Evolutionary conservation across 2,888 invertebrate species (phyloP).

Genomic region (Baronia brevicornis): DNA sequence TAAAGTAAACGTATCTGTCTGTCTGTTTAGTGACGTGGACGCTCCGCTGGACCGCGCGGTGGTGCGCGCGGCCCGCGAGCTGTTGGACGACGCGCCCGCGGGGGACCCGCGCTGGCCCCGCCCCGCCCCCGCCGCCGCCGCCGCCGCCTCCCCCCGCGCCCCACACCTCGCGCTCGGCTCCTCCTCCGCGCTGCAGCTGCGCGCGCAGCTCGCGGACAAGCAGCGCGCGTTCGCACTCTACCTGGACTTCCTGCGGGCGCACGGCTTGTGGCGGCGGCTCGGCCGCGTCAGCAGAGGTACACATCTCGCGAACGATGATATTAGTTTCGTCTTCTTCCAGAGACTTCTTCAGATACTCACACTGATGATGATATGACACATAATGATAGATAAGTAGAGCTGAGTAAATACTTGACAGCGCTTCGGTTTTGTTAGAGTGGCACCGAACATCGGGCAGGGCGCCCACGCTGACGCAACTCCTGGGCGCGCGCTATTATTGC

Average conservation of each 20-base stretch:
- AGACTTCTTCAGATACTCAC: too few relatives aligned
- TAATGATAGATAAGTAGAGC: too few relatives aligned
- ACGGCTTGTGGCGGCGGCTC: conserved; percentile 80
- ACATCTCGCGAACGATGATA: not conserved
- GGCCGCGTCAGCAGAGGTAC: conserved; percentile 37
- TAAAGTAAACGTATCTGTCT: too few relatives aligned
- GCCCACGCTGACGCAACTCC: too few relatives aligned
- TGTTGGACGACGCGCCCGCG: conserved; percentile 91
- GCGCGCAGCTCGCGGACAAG: conserved; percentile 91
- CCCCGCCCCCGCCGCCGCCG: conserved; percentile 33
- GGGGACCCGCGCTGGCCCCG: conserved; percentile 81
- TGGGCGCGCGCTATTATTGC: too few relatives aligned
- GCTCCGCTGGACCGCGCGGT: conserved; percentile 52
- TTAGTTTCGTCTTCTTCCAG: not conserved
- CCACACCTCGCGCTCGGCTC: conserved; percentile 77
- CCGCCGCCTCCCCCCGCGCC: conserved; percentile 31
- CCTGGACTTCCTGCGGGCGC: conserved; percentile 83
- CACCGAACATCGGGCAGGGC: too few relatives aligned
- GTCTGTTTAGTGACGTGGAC: too few relatives aligned
- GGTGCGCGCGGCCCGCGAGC: conserved; percentile 79
- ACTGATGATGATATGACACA: too few relatives aligned
- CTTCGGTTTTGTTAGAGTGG: too few relatives aligned
- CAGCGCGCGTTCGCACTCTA: conserved; percentile 86
- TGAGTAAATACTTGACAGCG: too few relatives aligned
- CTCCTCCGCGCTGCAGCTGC: conserved; percentile 87